Evolutionary conservation across 2,888 invertebrate genomes (phyloP).

Genomic region (Nephrocerus scutellatus): DNA sequence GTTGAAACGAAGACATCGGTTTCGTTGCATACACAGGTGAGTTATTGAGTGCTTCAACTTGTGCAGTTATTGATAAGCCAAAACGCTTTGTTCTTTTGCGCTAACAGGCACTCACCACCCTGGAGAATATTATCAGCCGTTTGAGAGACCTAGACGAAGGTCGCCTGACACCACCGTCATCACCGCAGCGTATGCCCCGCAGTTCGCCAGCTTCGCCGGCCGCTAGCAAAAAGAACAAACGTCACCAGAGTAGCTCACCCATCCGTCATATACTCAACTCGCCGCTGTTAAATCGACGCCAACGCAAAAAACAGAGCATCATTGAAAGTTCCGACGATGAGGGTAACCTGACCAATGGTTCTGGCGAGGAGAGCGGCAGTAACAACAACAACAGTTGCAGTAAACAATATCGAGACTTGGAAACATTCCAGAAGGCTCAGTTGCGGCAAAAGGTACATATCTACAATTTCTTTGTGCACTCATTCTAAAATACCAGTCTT

Average conservation of each 20-base stretch:
- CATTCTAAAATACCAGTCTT: constrained; percentile 9
- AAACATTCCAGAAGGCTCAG: constrained; percentile 88
- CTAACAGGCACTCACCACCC: constrained; percentile 51
- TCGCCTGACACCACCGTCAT: constrained; percentile 48
- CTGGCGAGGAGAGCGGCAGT: constrained; percentile 51
- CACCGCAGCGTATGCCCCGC: constrained; percentile 59
- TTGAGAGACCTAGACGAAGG: constrained; percentile 52
- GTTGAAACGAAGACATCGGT: constrained; percentile 46
- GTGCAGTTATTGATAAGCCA: not conserved
- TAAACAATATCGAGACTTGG: constrained; percentile 75
- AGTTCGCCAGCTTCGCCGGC: constrained; percentile 72
- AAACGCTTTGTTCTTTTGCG: constrained; percentile 1
- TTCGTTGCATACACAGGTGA: constrained; percentile 47
- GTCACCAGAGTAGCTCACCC: constrained; percentile 73
- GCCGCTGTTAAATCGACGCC: constrained; percentile 68
- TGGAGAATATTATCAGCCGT: constrained; percentile 54
- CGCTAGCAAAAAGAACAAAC: constrained; percentile 62
- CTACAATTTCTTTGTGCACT: constrained; percentile 7
- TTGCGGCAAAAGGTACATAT: constrained; percentile 73
- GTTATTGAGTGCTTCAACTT: too few relatives aligned
- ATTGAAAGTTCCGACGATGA: constrained; percentile 79
- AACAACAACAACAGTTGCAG: constrained; percentile 49
- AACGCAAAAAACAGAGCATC: constrained; percentile 66
- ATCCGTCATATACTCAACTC: constrained; percentile 77
- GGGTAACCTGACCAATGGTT: constrained; percentile 51